A percentile compares a stretch with the other conserved stretches of the same genome.
These are phyloP conservation scores for Saimiri boliviensis DNA, from an alignment of 2,113 vertebrate genomes.

Conservation along the genomic window DNA sequence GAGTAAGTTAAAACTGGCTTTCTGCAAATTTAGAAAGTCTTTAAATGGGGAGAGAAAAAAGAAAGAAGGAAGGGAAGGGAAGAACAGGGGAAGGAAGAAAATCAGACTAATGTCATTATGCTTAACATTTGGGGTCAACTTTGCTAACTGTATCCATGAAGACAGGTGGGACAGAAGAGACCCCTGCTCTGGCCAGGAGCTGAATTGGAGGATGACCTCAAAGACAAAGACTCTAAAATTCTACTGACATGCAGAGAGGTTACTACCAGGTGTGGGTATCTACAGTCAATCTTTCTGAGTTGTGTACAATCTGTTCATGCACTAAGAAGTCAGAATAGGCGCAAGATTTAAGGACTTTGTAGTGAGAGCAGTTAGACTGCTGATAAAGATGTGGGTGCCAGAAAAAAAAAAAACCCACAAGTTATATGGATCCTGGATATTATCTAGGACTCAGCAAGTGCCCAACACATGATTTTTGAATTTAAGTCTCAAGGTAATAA, in stretches of 20 bases:
- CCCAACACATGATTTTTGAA: background rate
- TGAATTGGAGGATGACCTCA: background rate
- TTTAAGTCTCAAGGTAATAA: background rate
- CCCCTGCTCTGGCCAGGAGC: background rate
- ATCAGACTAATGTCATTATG: background rate
- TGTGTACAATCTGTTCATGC: background rate
- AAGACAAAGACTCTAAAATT: background rate
- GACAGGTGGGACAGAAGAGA: background rate
- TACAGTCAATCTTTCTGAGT: background rate
- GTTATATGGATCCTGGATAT: background rate
- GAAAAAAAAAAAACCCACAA: background rate
- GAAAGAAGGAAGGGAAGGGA: background rate
- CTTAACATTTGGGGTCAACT: background rate
- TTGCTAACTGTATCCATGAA: background rate
- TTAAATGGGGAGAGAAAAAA: background rate
- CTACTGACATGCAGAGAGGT: background rate
- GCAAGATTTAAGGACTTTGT: background rate
- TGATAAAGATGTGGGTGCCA: background rate
- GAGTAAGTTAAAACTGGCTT: background rate
- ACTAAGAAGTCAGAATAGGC: background rate
- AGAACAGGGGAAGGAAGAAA: background rate
- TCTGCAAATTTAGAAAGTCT: background rate
- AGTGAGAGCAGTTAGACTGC: background rate
- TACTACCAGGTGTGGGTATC: background rate
- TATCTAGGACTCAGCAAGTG: background rate